Conservation (phyloP, 2,888 invertebrate genomes). For the Plebejus argus region DNA sequence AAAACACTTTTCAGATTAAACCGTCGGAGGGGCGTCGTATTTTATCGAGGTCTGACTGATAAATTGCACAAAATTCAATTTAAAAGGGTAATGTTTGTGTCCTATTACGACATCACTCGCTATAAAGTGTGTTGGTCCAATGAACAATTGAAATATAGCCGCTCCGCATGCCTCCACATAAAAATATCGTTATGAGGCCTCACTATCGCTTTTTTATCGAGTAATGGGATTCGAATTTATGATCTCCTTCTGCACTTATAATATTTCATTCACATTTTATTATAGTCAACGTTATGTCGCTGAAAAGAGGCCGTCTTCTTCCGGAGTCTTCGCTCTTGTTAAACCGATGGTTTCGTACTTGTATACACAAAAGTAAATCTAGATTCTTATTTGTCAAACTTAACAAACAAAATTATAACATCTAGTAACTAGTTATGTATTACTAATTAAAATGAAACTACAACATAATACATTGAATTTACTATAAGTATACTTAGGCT, state of each 20-base stretch:
- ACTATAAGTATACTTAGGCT: neutral
- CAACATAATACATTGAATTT: too few species aligned
- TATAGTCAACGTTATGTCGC: neutral
- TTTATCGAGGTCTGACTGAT: constrained; percentile 67
- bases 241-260: neutral
- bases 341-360: neutral
- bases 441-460: too few species aligned
- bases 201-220: constrained; percentile 29
- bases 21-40: constrained; percentile 59
- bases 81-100: constrained; percentile 78
- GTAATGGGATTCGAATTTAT: constrained; percentile 12
- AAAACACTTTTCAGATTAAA: constrained; percentile 61
- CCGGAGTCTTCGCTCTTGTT: neutral
- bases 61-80: constrained; percentile 76
- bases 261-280: constrained; percentile 8
- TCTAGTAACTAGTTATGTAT: neutral
- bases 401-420: neutral
- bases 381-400: too few species aligned
- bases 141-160: constrained; percentile 72
- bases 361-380: too few species aligned
- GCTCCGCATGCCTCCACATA: constrained; percentile 58
- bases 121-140: constrained; percentile 70
- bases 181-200: constrained; percentile 54
- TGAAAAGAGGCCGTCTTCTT: neutral
- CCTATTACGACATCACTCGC: constrained; percentile 73